phyloP scores from a whole-genome alignment of 2,797 vertebrate genomes.

The Rousettus madagascariensis region DNA sequence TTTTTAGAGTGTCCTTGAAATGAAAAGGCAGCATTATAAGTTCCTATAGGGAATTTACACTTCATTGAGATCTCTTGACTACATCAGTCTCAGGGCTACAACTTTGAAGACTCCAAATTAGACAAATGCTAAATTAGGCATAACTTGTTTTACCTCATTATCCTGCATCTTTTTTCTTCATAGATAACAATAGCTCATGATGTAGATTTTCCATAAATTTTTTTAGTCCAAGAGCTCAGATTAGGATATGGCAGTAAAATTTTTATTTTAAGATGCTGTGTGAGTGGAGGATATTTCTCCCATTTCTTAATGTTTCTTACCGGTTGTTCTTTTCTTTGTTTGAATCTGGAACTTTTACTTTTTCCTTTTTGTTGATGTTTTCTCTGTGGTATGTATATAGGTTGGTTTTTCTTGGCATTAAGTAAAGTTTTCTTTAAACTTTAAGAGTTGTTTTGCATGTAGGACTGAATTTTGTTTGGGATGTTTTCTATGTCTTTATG shows the following conservation, averaged over 20 bases:
- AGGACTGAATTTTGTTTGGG: not conserved
- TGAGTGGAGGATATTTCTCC: not conserved
- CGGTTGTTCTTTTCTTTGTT: not conserved
- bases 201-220: not conserved
- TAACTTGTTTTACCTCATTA: not conserved
- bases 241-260: not conserved
- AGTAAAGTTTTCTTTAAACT: not conserved
- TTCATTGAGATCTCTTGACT: not conserved
- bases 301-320: not conserved
- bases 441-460: slow-evolving; percentile 1
- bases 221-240: not conserved
- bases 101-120: not conserved
- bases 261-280: not conserved
- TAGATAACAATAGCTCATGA: not conserved
- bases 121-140: not conserved
- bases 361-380: not conserved
- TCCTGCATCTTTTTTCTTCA: not conserved
- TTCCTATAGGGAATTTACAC: not conserved
- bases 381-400: not conserved
- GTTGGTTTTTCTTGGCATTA: not conserved
- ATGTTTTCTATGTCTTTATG: not conserved
- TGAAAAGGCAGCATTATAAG: not conserved
- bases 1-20: not conserved
- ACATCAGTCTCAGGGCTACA: not conserved
- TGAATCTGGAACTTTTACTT: not conserved